Conservation (phyloP, 2,113 vertebrate species). For the Calypte anna region DNA sequence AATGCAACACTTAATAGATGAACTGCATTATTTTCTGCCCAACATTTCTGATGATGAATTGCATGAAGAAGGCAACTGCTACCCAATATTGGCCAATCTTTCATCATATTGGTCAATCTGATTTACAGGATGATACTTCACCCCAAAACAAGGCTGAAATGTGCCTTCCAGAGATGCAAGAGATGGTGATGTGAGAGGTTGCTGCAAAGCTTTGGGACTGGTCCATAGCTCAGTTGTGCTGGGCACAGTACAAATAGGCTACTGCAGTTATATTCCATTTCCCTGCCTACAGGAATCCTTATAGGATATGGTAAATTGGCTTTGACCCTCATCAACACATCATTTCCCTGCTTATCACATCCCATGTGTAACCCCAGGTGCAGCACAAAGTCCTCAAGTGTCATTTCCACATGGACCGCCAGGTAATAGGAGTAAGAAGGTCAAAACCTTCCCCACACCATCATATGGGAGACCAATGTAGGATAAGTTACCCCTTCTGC, state of each 20-base stretch:
- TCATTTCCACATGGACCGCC: neutral
- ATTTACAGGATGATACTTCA: neutral
- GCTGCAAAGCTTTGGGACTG: neutral
- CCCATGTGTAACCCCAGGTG: neutral
- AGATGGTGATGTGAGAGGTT: neutral
- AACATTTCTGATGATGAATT: neutral
- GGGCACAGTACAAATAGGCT: neutral
- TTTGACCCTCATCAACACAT: rapidly evolving
- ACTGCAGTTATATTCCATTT: neutral
- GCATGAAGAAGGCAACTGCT: neutral
- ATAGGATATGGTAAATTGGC: neutral
- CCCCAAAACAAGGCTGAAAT: neutral
- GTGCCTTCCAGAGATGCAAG: neutral
- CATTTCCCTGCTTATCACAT: neutral
- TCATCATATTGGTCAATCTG: too few species aligned
- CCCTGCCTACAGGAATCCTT: neutral
- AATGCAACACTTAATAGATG: neutral
- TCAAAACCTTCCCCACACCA: neutral
- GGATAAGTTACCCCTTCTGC: neutral
- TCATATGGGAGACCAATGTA: neutral
- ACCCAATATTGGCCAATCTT: neutral
- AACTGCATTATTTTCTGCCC: neutral
- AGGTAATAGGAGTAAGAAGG: neutral
- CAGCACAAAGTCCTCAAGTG: neutral
- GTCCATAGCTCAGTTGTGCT: neutral